Conservation (phyloP, 2,797 vertebrate genomes). For the Falco novaeseelandiae region DNA sequence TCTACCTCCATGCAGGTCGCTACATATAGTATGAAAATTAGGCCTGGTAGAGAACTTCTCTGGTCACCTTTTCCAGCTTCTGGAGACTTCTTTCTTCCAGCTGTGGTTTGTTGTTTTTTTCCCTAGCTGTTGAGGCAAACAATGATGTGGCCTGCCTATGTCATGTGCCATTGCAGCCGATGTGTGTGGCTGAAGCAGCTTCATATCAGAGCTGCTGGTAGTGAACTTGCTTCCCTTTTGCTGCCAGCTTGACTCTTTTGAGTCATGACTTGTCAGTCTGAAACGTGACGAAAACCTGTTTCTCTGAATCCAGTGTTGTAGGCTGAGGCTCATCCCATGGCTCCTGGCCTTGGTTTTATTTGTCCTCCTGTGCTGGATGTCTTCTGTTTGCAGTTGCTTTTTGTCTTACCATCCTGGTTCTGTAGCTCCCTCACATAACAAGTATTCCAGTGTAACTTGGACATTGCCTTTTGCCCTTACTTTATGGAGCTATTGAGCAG, state of each 20-base stretch:
- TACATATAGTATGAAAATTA: neutral
- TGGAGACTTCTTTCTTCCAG: neutral
- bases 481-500: neutral
- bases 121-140: neutral
- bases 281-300: neutral
- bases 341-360: neutral
- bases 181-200: neutral
- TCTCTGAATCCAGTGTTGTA: neutral
- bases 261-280: neutral
- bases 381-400: neutral
- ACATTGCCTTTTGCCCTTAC: neutral
- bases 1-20: neutral
- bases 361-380: neutral
- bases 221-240: neutral
- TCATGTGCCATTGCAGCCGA: neutral
- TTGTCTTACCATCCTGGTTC: neutral
- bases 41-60: neutral
- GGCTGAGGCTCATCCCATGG: neutral
- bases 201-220: neutral
- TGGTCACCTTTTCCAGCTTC: neutral
- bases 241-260: neutral
- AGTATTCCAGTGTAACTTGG: neutral
- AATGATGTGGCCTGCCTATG: accelerated
- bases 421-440: neutral
- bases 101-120: neutral